Base-by-base conservation (phyloP, 2,797 vertebrate species). In the Hydrocynus forskahlii region DNA sequence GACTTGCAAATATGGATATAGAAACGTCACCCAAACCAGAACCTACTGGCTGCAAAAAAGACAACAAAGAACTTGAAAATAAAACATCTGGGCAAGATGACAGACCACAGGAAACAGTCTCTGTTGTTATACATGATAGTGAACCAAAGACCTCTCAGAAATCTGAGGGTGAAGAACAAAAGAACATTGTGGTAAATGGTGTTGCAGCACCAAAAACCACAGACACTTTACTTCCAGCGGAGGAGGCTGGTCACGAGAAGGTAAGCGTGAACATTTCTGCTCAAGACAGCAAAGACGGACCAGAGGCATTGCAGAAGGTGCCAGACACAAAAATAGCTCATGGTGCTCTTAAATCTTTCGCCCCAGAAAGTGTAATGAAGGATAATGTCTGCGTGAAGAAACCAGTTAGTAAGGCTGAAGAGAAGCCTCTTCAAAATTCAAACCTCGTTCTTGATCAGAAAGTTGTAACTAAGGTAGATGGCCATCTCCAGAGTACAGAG, bases 1-100 rank as follows among this genome's bases (percentile, higher is more conserved):
- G 86, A 89, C 57, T 16, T 73, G 80, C 68, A 54, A 66, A 81
- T 91, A 87, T 87, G 87, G 74, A 64, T 74, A 86, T 72, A 52
- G 70, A 54, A 63, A 66, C 81, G 57, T 68, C 60, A 79, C 76
- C 76, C 84, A 83, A 79, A 70, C 66, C 50, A 23, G 52, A 57
- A 70, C 29, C 80, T 50, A 86, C 83, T 69, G 81, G 78, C 70
- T 78, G 83, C 19, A 76, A 87, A 84, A 81, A 84, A 86, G 85
- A 78, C 79, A 78, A 87, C 79, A 77, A 87, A 85, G 89, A 84
- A 69, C 66, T 59, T 5, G 50, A 50, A 17, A 7, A 4, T 69
- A 62, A 55, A 69, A 23, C 7, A 5, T 19, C n/a, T 13, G 70
- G 80, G 40, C 50, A 71, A 10, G 55, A 74, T 25, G n/a, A 38